phyloP scores from a whole-genome alignment of 23 tunicate genomes.

The Phallusia fumigata region DNA sequence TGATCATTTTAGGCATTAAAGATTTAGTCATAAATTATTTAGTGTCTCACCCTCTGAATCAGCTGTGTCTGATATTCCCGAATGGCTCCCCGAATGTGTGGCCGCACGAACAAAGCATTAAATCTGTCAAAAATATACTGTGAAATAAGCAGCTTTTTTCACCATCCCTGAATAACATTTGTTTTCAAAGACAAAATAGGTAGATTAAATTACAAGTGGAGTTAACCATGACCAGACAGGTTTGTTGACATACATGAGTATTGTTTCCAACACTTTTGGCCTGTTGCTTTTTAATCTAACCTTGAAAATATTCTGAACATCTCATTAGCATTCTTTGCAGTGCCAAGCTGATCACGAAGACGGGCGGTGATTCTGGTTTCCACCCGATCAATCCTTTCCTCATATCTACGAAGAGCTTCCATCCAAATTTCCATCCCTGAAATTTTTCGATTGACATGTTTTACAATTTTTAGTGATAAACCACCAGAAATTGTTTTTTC shows the following conservation, averaged over 20 bases:
- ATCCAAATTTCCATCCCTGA: conserved; percentile 89
- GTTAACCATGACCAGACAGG: too few relatives aligned
- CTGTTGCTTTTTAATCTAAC: background rate
- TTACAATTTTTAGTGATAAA: too few relatives aligned
- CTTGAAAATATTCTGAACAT: conserved; percentile 98
- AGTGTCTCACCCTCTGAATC: conserved; percentile 75
- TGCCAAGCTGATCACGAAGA: conserved; percentile 92
- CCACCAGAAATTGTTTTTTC: too few relatives aligned
- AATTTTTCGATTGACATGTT: background rate
- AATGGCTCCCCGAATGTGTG: conserved; percentile 97
- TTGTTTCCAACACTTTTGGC: too few relatives aligned
- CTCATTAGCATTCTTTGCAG: conserved; percentile 96
- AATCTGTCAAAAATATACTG: conserved; percentile 40
- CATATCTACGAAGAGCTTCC: conserved; percentile 83
- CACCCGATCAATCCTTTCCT: conserved; percentile 95
- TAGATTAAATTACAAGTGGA: too few relatives aligned
- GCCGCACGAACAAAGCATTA: conserved; percentile 97
- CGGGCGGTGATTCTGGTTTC: conserved; percentile 92
- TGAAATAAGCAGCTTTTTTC: too few relatives aligned
- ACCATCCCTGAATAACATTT: too few relatives aligned
- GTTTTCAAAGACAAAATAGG: too few relatives aligned
- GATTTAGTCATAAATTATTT: background rate
- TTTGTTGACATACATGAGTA: too few relatives aligned
- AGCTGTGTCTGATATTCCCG: conserved; percentile 97
- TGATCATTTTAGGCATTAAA: background rate